Conservation (phyloP, 2,797 vertebrate species). For the Monodelphis domestica region DNA sequence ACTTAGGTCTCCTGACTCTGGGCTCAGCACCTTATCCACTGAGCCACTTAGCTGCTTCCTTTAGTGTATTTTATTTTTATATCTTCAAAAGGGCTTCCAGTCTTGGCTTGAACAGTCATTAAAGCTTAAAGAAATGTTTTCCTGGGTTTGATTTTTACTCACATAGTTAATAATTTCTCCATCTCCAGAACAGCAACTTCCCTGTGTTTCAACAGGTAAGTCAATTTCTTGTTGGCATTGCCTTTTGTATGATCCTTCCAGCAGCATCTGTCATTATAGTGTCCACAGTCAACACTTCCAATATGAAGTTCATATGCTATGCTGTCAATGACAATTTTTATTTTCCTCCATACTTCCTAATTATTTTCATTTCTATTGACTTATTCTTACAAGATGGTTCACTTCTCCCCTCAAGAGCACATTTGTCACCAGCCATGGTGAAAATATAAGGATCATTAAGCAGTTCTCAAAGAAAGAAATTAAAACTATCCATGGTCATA, state of each 20-base stretch:
- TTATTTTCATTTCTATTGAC: not conserved
- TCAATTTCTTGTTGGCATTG: not conserved
- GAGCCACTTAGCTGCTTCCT: too few species aligned
- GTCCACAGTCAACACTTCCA: not conserved
- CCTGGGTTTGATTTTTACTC: not conserved
- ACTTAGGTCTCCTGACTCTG: too few species aligned
- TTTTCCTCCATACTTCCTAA: not conserved
- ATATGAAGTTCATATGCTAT: not conserved
- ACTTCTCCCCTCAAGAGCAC: not conserved
- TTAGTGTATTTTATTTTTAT: not conserved
- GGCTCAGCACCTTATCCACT: too few species aligned
- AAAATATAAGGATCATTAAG: not conserved
- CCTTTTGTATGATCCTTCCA: not conserved
- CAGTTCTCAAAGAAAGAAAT: too few species aligned
- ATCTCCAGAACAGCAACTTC: not conserved
- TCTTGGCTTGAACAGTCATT: not conserved
- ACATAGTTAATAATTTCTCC: too few species aligned
- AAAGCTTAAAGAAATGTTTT: not conserved
- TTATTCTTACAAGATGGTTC: not conserved
- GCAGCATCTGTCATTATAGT: not conserved
- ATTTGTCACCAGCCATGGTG: not conserved
- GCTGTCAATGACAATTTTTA: not conserved
- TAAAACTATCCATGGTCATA: too few species aligned
- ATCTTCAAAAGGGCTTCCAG: not conserved
- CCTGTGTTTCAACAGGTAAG: not conserved